Conservation (phyloP, 1,140 invertebrate genomes). For the Metaphire vulgaris region DNA sequence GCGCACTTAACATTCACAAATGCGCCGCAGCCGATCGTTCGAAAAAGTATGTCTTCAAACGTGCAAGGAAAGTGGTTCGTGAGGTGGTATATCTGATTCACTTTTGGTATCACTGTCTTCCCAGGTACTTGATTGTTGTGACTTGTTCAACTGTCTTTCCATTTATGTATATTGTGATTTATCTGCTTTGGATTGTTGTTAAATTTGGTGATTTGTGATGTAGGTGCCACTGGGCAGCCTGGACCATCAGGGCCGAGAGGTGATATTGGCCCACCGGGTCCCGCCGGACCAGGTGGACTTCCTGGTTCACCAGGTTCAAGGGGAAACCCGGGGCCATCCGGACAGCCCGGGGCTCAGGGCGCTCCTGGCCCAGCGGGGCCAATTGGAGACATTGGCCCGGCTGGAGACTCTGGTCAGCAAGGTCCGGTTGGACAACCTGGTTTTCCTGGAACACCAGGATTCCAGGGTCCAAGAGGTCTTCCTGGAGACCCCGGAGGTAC, state of each 20-base stretch:
- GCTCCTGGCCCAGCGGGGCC: not conserved
- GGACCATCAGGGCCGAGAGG: slow-evolving; percentile 6
- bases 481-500: slow-evolving; percentile 6
- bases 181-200: no score
- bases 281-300: not conserved
- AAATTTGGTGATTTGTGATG: no score
- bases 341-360: slow-evolving; percentile 4
- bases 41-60: no score
- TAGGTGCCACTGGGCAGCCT: not conserved
- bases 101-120: no score
- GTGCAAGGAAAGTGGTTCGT: no score
- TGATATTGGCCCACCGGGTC: not conserved
- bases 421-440: slow-evolving; percentile 14
- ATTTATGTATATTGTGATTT: no score
- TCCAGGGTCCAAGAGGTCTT: slow-evolving; percentile 10
- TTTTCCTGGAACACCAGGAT: slow-evolving; percentile 6
- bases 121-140: no score
- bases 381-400: slow-evolving; percentile 7
- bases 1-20: no score
- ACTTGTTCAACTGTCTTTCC: no score
- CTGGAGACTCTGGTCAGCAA: slow-evolving; percentile 19
- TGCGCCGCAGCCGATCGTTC: no score
- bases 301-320: slow-evolving; percentile 11
- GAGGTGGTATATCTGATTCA: no score
- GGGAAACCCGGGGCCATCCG: slow-evolving; percentile 10